Conservation (phyloP, 1,140 invertebrate genomes). For the Drosophila cardini region DNA sequence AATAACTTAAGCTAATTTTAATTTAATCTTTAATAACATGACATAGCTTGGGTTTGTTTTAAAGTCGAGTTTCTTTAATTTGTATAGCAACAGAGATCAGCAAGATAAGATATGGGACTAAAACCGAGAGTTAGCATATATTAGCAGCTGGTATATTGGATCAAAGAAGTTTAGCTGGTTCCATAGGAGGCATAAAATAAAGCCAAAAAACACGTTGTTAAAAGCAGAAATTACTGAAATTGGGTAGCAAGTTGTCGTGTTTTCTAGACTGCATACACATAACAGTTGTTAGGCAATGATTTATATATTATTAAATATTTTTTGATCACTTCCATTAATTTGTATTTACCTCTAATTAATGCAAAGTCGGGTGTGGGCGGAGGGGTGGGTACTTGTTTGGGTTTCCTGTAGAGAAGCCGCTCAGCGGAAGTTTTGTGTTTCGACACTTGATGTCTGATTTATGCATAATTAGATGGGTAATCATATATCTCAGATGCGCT, state of each 20-base stretch:
- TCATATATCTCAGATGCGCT: constrained; percentile 41
- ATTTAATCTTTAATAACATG: background rate
- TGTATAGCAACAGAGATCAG: background rate
- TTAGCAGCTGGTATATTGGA: background rate
- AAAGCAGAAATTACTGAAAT: constrained; percentile 23
- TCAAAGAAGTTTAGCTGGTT: constrained; percentile 14
- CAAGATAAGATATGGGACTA: background rate
- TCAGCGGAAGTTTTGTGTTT: constrained; percentile 71
- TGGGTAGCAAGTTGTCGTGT: constrained; percentile 40
- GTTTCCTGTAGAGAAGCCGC: constrained; percentile 63
- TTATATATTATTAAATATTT: constrained; percentile 67
- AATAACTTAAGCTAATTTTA: background rate
- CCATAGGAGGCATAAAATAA: background rate
- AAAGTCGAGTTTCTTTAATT: background rate
- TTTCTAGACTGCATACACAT: constrained; percentile 12
- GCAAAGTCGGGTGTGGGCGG: constrained; percentile 44
- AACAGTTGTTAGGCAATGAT: constrained; percentile 48
- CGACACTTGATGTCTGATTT: constrained; percentile 62
- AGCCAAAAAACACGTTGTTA: constrained; percentile 15
- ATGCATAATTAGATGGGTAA: constrained; percentile 76
- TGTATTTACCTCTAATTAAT: constrained; percentile 66
- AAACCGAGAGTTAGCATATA: constrained; percentile 2
- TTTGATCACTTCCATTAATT: constrained; percentile 68
- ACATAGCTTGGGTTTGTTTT: background rate
- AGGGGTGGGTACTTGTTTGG: constrained; percentile 32